Evolutionary conservation across 2,797 vertebrate species (phyloP).

Genomic region (Sebastes nivosus): DNA sequence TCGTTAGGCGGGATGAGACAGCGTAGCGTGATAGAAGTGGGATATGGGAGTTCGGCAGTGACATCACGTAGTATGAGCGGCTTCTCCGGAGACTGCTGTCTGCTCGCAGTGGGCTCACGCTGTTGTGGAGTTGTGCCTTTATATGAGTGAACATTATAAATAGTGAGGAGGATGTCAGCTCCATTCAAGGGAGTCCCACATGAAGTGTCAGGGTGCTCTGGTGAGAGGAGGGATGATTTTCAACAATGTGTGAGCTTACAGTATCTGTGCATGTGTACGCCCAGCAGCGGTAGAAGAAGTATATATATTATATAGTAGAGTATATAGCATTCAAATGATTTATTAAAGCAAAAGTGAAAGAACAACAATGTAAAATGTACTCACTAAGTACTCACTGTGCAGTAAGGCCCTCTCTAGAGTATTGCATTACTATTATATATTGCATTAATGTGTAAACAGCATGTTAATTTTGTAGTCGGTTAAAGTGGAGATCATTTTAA

Average conservation of each 20-base stretch:
- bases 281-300: background rate
- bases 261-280: conserved; percentile 1
- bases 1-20: conserved; percentile 44
- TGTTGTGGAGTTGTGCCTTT: conserved; percentile 40
- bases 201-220: conserved; percentile 53
- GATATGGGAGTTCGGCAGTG: conserved; percentile 35
- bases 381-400: background rate
- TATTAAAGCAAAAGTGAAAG: background rate
- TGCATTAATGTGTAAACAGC: too few species aligned
- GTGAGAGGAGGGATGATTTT: conserved; percentile 47
- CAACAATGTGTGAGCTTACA: conserved; percentile 5
- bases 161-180: conserved; percentile 64
- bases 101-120: conserved; percentile 48
- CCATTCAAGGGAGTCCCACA: conserved; percentile 48
- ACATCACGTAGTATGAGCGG: conserved; percentile 50
- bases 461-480: too few species aligned
- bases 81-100: conserved; percentile 60
- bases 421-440: background rate
- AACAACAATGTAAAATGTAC: background rate
- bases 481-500: too few species aligned
- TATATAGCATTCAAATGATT: background rate
- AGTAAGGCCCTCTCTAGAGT: background rate
- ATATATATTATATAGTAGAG: too few species aligned
- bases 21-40: conserved; percentile 34
- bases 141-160: conserved; percentile 67